Percentiles rank a stretch among this genome's conserved stretches.
These are phyloP conservation scores for Sebastes diaconus DNA, from an alignment of 2,797 vertebrate genomes.

Conservation along the genomic window DNA sequence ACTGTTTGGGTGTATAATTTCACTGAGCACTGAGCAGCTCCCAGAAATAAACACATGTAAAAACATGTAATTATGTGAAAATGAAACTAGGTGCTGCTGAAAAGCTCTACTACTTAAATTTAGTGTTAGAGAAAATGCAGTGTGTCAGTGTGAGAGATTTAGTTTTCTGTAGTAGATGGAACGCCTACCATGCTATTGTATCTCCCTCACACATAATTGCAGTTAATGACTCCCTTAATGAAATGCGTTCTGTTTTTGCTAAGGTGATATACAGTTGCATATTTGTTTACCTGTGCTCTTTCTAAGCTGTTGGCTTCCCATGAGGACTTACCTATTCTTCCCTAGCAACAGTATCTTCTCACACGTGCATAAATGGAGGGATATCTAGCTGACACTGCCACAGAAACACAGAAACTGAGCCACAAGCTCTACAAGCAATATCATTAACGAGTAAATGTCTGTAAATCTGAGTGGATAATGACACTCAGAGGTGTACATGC, in stretches of 20 bases:
- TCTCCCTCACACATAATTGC: not conserved
- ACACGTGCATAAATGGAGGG: not conserved
- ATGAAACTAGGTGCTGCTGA: conserved; percentile 17
- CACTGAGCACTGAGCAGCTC: not conserved
- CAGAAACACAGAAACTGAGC: not conserved
- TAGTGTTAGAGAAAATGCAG: not conserved
- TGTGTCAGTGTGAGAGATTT: not conserved
- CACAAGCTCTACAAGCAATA: not conserved
- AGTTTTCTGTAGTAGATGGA: not conserved
- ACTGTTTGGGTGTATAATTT: conserved; percentile 7
- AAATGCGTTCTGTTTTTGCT: not conserved
- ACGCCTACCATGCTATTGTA: not conserved
- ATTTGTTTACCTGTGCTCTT: not conserved
- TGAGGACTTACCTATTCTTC: not conserved
- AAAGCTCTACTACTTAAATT: not conserved
- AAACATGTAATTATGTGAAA: conserved; percentile 16
- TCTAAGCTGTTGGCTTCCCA: not conserved
- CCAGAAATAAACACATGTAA: conserved; percentile 1
- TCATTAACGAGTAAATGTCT: not conserved
- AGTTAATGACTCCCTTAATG: not conserved
- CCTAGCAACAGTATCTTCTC: not conserved
- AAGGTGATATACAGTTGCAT: not conserved
- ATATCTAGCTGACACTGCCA: not conserved
- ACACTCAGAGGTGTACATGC: not conserved
- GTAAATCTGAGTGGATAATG: not conserved